These are phyloP conservation scores for Chaetophractus vellerosus DNA, from an alignment of 2,797 vertebrate species.

Conservation along the genomic window DNA sequence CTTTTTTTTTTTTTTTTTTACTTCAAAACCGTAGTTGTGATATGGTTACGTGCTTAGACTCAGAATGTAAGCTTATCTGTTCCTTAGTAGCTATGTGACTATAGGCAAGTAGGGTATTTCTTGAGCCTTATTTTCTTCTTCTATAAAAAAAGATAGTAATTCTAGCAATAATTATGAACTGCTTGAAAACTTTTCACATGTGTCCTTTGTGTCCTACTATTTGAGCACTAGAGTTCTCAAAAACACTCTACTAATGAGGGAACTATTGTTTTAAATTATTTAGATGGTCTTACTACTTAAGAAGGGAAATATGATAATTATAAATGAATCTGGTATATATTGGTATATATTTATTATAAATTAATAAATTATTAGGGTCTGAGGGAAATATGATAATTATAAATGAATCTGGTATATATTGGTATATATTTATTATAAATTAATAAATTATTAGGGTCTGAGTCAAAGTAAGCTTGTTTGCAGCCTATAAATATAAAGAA, in stretches of 20 bases:
- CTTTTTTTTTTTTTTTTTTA: not conserved
- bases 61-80: not conserved
- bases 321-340: not conserved
- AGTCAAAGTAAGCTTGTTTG: not conserved
- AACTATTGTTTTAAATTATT: not conserved
- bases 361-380: conserved; percentile 1
- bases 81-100: not conserved
- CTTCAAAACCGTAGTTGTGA: not conserved
- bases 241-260: not conserved
- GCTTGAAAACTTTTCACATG: not conserved
- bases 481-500: not conserved
- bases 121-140: not conserved
- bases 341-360: not conserved
- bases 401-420: not conserved
- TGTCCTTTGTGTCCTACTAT: not conserved
- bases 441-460: not conserved
- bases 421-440: not conserved
- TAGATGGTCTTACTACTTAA: not conserved
- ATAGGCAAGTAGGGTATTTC: not conserved
- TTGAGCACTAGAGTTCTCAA: not conserved
- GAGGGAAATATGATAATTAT: not conserved
- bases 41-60: not conserved
- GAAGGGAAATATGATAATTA: not conserved
- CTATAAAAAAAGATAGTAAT: conserved; percentile 37
- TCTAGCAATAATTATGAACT: not conserved